Evolutionary conservation across 2,888 invertebrate genomes (phyloP).

Genomic region (Alcis repandata): DNA sequence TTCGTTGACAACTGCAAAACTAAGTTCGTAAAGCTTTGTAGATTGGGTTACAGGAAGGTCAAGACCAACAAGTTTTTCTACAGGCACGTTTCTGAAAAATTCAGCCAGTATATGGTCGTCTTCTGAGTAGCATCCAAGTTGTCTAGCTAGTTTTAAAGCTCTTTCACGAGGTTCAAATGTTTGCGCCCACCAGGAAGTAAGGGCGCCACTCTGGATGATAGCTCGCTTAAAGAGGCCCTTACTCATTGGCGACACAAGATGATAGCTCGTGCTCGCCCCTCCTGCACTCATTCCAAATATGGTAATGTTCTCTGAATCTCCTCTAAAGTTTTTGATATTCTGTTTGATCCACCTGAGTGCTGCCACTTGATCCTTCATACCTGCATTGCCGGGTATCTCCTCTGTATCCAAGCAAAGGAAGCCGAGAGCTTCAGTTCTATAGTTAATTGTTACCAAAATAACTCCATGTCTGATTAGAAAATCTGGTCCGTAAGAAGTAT

Average conservation of each 20-base stretch:
- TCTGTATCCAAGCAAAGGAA: constrained; percentile 59
- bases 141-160: constrained; percentile 64
- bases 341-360: constrained; percentile 61
- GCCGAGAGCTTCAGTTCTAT: constrained; percentile 60
- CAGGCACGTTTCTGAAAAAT: constrained; percentile 60
- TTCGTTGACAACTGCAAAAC: constrained; percentile 53
- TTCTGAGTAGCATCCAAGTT: constrained; percentile 61
- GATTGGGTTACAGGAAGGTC: constrained; percentile 54
- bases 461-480: constrained; percentile 61
- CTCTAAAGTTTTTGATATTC: constrained; percentile 61
- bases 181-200: constrained; percentile 61
- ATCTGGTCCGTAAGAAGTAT: constrained; percentile 62
- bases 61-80: constrained; percentile 53
- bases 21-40: constrained; percentile 48
- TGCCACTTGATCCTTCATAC: constrained; percentile 65
- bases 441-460: constrained; percentile 61
- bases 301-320: constrained; percentile 62
- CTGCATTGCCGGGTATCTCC: constrained; percentile 67
- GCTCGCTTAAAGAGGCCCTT: constrained; percentile 61
- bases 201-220: constrained; percentile 61
- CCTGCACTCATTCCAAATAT: constrained; percentile 68
- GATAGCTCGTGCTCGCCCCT: constrained; percentile 53
- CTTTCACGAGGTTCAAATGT: constrained; percentile 55
- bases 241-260: constrained; percentile 62
- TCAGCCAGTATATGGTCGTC: constrained; percentile 59